These are phyloP conservation scores for Amiota mariae DNA, from an alignment of 2,888 invertebrate genomes.

Conservation along the genomic window DNA sequence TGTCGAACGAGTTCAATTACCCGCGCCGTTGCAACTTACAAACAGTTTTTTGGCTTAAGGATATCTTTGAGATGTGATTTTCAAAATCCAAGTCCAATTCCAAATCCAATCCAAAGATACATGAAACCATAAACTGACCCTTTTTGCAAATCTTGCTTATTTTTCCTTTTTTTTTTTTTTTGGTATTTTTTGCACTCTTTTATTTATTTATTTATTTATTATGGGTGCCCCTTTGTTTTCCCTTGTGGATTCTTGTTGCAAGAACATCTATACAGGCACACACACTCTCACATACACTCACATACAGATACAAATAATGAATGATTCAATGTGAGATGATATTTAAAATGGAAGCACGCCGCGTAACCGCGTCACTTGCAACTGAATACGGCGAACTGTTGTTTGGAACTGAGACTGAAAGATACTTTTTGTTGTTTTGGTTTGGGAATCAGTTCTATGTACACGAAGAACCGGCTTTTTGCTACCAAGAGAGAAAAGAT, in stretches of 20 bases:
- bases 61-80: too few relatives aligned
- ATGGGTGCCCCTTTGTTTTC: slow-evolving; percentile 17
- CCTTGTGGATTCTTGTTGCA: slow-evolving; percentile 30
- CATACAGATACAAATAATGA: background rate
- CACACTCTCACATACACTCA: slow-evolving; percentile 28
- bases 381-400: background rate
- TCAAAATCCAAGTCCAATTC: too few relatives aligned
- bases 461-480: slow-evolving; percentile 5
- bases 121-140: background rate
- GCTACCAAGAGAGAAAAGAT: too few relatives aligned
- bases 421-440: too few relatives aligned
- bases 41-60: too few relatives aligned
- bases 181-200: background rate
- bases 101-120: too few relatives aligned
- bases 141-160: background rate
- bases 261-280: slow-evolving; percentile 15
- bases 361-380: slow-evolving; percentile 32
- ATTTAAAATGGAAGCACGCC: slow-evolving; percentile 14
- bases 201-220: slow-evolving; percentile 13
- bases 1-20: slow-evolving; percentile 46
- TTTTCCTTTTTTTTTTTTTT: background rate
- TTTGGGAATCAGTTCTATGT: too few relatives aligned
- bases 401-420: background rate
- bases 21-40: slow-evolving; percentile 32
- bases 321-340: too few relatives aligned